phyloP scores from a whole-genome alignment of 1,140 invertebrate genomes.

The Papilio dardanus region DNA sequence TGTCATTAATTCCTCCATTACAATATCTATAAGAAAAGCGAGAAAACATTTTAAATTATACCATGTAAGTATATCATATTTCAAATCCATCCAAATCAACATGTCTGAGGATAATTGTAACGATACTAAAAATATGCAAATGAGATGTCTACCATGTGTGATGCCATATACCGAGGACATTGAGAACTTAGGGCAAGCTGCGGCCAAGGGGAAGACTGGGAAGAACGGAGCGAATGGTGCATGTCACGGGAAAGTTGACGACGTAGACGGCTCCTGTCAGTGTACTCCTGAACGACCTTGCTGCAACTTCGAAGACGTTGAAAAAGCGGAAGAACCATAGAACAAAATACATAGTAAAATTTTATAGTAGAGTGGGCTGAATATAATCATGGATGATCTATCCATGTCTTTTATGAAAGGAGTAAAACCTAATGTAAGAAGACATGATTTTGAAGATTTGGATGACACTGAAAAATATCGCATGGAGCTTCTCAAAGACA shows the following conservation, averaged over 20 bases:
- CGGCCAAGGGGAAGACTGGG: not conserved
- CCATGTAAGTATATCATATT: constrained; percentile 15
- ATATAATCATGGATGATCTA: not conserved
- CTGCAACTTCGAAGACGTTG: constrained; percentile 24
- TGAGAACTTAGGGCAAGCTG: not conserved
- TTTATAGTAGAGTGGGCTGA: not conserved
- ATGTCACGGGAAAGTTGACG: constrained; percentile 3
- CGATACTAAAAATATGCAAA: constrained; percentile 41
- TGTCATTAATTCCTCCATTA: constrained; percentile 5
- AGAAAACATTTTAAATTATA: constrained; percentile 18
- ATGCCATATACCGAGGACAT: constrained; percentile 25
- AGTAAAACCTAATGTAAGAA: not conserved
- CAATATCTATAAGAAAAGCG: not conserved
- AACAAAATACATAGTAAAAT: not conserved
- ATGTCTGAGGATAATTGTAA: constrained; percentile 43
- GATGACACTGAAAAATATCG: not conserved
- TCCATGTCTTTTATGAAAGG: not conserved
- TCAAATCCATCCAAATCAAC: constrained; percentile 14
- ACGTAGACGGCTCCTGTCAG: constrained; percentile 17
- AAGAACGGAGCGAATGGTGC: constrained; percentile 22
- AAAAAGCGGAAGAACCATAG: constrained; percentile 2
- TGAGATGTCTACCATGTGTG: constrained; percentile 40
- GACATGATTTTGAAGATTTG: not conserved
- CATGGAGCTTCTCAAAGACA: not conserved
- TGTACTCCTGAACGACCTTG: constrained; percentile 28